Evolutionary conservation across 2,888 invertebrate genomes (phyloP).

Genomic region (Nephrotoma guestfalica): DNA sequence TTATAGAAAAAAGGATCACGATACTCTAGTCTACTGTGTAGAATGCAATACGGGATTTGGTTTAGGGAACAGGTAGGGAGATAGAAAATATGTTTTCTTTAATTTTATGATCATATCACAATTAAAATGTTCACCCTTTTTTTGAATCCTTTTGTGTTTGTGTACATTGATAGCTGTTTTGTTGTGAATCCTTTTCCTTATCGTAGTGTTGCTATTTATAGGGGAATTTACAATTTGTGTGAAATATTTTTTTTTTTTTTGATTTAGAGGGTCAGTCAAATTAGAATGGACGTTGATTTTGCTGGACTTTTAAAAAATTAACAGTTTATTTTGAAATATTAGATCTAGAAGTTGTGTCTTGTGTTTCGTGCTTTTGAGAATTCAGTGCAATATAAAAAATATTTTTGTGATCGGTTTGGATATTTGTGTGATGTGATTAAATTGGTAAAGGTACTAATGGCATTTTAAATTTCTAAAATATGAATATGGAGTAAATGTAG

Average conservation of each 20-base stretch:
- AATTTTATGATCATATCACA: conserved; percentile 2
- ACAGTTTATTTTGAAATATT: background rate
- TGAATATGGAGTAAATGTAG: too few relatives aligned
- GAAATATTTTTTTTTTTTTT: background rate
- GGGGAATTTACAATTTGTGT: background rate
- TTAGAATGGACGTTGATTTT: background rate
- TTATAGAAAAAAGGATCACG: background rate
- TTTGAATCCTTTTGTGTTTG: background rate
- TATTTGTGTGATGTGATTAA: too few relatives aligned
- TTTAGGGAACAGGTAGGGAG: background rate
- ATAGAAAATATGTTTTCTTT: background rate
- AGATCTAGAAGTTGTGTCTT: too few relatives aligned
- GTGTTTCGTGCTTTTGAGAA: too few relatives aligned
- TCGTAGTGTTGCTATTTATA: background rate
- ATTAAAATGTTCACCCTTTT: background rate
- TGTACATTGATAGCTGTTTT: background rate
- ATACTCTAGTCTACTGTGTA: background rate
- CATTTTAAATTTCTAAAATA: too few relatives aligned
- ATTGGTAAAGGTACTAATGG: too few relatives aligned
- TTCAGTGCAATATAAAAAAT: too few relatives aligned
- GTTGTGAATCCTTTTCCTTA: background rate
- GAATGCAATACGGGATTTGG: background rate
- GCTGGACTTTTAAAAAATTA: background rate
- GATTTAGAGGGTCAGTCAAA: background rate
- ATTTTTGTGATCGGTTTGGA: too few relatives aligned